Evolutionary conservation across 1,140 invertebrate genomes (phyloP).

Genomic region (Hyles vespertilio): DNA sequence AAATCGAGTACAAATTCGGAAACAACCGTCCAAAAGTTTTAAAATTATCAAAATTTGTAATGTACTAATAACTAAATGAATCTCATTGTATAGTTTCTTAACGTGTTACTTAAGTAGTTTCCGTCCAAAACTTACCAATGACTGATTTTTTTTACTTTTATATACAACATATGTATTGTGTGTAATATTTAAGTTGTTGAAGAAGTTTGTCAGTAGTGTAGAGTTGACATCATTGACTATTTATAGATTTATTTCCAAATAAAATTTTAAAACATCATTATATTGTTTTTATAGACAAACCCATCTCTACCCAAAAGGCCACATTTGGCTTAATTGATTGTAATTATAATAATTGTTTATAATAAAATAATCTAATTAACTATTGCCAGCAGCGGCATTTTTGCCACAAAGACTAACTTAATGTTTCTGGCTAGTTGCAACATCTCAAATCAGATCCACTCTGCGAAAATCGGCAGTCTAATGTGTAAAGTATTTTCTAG

Average conservation of each 20-base stretch:
- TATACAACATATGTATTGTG: conserved; percentile 37
- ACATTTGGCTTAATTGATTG: too few relatives aligned
- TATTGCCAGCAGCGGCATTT: too few relatives aligned
- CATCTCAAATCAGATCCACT: too few relatives aligned
- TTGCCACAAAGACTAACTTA: too few relatives aligned
- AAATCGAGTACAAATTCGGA: conserved; percentile 32
- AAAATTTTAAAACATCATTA: conserved; percentile 33
- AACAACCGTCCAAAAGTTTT: conserved; percentile 38
- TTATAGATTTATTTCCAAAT: conserved; percentile 62
- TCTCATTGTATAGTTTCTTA: conserved; percentile 42
- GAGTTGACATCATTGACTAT: conserved; percentile 35
- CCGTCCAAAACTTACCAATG: conserved; percentile 70
- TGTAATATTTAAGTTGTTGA: conserved; percentile 51
- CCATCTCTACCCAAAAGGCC: too few relatives aligned
- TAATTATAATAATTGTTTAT: too few relatives aligned
- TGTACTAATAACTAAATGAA: conserved; percentile 34
- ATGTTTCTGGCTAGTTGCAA: too few relatives aligned
- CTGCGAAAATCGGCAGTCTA: too few relatives aligned
- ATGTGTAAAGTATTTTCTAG: too few relatives aligned
- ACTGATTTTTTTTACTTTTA: conserved; percentile 61
- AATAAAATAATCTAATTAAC: too few relatives aligned
- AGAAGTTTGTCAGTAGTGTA: conserved; percentile 34
- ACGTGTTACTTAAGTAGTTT: conserved; percentile 68
- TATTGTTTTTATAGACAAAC: conserved; percentile 14
- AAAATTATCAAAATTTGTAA: conserved; percentile 4